phyloP scores from a whole-genome alignment of 2,797 vertebrate species.

The Knipowitschia caucasica region DNA sequence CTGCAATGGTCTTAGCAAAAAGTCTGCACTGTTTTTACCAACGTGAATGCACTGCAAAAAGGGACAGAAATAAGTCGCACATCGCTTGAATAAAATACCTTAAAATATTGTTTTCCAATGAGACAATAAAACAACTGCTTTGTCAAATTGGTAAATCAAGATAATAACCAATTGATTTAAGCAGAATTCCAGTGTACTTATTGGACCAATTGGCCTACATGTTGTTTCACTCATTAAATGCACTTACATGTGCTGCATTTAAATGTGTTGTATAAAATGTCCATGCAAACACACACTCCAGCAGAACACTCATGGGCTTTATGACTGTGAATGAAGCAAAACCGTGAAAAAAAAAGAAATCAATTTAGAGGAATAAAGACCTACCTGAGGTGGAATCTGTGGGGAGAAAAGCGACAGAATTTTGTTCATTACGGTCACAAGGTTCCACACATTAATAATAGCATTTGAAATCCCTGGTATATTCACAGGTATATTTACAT shows the following conservation, averaged over 20 bases:
- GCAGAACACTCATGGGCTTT: slow-evolving; percentile 35
- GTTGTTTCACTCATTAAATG: too few relatives aligned
- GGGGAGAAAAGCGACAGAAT: slow-evolving; percentile 34
- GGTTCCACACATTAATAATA: neutral
- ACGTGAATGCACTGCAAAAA: too few relatives aligned
- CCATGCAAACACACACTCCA: neutral
- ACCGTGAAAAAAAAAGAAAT: slow-evolving; percentile 9
- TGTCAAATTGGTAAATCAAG: too few relatives aligned
- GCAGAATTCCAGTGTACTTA: too few relatives aligned
- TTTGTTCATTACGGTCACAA: slow-evolving; percentile 14
- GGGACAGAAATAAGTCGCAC: too few relatives aligned
- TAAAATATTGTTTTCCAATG: too few relatives aligned
- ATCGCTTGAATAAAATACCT: too few relatives aligned
- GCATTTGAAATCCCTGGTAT: neutral
- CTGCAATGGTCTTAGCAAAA: too few relatives aligned
- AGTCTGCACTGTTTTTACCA: too few relatives aligned
- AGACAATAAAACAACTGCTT: too few relatives aligned
- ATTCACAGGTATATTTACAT: slow-evolving; percentile 4
- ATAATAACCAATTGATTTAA: too few relatives aligned
- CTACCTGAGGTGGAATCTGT: slow-evolving; percentile 74
- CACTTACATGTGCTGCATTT: neutral
- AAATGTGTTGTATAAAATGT: neutral
- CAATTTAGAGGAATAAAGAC: slow-evolving; percentile 16
- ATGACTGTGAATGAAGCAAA: slow-evolving; percentile 30
- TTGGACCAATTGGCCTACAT: too few relatives aligned